Conservation (phyloP, 2,797 vertebrate genomes). For the Poeciliopsis gracilis region DNA sequence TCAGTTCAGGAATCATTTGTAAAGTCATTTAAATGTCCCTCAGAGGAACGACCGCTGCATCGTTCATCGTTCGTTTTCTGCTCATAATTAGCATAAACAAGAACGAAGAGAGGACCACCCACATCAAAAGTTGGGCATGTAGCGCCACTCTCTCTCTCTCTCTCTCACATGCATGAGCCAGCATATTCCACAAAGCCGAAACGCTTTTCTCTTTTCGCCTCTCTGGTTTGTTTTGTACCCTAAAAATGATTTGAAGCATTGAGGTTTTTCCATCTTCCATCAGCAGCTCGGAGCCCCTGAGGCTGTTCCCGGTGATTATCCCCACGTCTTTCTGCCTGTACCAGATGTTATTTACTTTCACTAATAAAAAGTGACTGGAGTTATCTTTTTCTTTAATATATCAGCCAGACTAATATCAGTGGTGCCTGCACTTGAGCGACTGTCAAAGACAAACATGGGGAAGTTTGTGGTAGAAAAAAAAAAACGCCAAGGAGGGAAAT, state of each 20-base stretch:
- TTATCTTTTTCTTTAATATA: conserved; percentile 42
- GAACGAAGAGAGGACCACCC: conserved; percentile 34
- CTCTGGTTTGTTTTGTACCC: conserved; percentile 39
- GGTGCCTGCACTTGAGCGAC: conserved; percentile 47
- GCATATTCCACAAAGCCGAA: conserved; percentile 23
- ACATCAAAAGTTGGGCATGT: conserved; percentile 21
- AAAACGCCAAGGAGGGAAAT: conserved; percentile 53
- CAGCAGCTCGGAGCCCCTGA: conserved; percentile 43
- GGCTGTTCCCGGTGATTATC: conserved; percentile 70
- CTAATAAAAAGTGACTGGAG: conserved; percentile 61
- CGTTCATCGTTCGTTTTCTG: neutral
- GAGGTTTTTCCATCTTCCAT: conserved; percentile 57
- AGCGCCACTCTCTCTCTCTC: conserved; percentile 11
- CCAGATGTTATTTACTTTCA: conserved; percentile 71
- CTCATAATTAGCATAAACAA: conserved; percentile 13
- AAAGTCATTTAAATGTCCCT: neutral
- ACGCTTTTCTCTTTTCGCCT: neutral
- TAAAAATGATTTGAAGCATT: conserved; percentile 41
- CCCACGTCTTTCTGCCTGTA: conserved; percentile 56
- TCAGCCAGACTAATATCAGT: conserved; percentile 59
- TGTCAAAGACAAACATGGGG: conserved; percentile 47
- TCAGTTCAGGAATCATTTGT: neutral
- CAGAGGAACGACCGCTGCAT: neutral
- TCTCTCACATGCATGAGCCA: conserved; percentile 17
- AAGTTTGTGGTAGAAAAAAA: conserved; percentile 31